Percentiles rank a stretch among this genome's conserved stretches.
Evolutionary conservation across 2,888 invertebrate species (phyloP).

Genomic region (Timema cristinae): DNA sequence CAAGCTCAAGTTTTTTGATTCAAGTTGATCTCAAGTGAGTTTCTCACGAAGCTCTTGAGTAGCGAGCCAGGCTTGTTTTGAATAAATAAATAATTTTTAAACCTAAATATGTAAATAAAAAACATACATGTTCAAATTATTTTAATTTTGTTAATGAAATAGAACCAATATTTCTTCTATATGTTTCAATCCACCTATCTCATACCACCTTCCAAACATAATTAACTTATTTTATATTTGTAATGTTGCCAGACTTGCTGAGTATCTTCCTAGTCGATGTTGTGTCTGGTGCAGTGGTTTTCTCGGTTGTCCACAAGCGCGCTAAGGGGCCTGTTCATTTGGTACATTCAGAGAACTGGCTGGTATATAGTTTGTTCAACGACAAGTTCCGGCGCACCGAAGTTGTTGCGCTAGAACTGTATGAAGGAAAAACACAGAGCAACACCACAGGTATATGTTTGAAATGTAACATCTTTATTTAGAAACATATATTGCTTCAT

Average conservation of each 20-base stretch:
- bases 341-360: slow-evolving; percentile 96
- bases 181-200: neutral
- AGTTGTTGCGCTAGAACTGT: slow-evolving; percentile 89
- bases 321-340: slow-evolving; percentile 79
- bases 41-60: too few relatives aligned
- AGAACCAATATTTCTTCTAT: neutral
- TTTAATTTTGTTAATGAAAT: too few relatives aligned
- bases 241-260: slow-evolving; percentile 59
- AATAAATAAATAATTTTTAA: too few relatives aligned
- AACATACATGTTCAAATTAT: too few relatives aligned
- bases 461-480: too few relatives aligned
- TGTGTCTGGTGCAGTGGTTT: slow-evolving; percentile 82
- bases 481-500: too few relatives aligned
- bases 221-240: too few relatives aligned
- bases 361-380: slow-evolving; percentile 90
- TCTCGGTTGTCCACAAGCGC: slow-evolving; percentile 79
- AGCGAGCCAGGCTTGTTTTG: too few relatives aligned
- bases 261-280: slow-evolving; percentile 86
- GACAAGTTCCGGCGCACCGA: slow-evolving; percentile 91
- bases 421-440: slow-evolving; percentile 83
- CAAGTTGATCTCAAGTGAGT: too few relatives aligned
- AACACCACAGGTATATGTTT: slow-evolving; percentile 59
- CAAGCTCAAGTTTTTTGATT: too few relatives aligned
- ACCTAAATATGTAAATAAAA: too few relatives aligned
- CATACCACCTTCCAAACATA: too few relatives aligned